phyloP scores from a whole-genome alignment of 2,888 invertebrate species.

The Erannis defoliaria region DNA sequence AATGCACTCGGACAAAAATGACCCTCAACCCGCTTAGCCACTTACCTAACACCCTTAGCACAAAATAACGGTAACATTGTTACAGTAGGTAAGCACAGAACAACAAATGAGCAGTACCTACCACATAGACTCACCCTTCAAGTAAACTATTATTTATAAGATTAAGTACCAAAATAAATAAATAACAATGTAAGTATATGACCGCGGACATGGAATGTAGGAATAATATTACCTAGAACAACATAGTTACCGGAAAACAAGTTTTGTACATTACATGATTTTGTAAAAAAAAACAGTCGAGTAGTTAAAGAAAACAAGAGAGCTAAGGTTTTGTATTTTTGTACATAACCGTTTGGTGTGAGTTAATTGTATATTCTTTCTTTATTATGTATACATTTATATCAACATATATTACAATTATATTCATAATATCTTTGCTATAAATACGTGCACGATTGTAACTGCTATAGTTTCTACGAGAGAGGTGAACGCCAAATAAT shows the following conservation, averaged over 20 bases:
- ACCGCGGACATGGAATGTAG: slow-evolving; percentile 13
- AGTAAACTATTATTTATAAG: not conserved
- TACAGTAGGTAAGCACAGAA: not conserved
- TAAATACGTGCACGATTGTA: slow-evolving; percentile 14
- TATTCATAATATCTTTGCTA: too few species aligned
- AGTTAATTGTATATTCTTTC: too few species aligned
- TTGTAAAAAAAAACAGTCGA: too few species aligned
- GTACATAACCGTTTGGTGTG: not conserved
- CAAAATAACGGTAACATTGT: not conserved
- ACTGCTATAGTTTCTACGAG: slow-evolving; percentile 20
- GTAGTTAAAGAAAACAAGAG: not conserved
- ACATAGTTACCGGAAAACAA: not conserved
- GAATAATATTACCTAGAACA: not conserved
- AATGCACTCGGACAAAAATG: slow-evolving; percentile 43
- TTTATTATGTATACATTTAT: not conserved
- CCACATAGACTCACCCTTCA: not conserved
- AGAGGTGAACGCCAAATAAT: slow-evolving; percentile 7
- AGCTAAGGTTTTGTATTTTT: not conserved
- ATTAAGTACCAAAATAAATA: slow-evolving; percentile 4
- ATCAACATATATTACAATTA: slow-evolving; percentile 1
- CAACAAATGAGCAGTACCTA: not conserved
- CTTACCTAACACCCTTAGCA: not conserved
- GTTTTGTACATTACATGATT: too few species aligned
- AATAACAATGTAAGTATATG: slow-evolving; percentile 16
- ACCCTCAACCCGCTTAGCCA: slow-evolving; percentile 19